Base-by-base conservation (phyloP, 1,140 invertebrate genomes). In the Drosophila tristis region DNA sequence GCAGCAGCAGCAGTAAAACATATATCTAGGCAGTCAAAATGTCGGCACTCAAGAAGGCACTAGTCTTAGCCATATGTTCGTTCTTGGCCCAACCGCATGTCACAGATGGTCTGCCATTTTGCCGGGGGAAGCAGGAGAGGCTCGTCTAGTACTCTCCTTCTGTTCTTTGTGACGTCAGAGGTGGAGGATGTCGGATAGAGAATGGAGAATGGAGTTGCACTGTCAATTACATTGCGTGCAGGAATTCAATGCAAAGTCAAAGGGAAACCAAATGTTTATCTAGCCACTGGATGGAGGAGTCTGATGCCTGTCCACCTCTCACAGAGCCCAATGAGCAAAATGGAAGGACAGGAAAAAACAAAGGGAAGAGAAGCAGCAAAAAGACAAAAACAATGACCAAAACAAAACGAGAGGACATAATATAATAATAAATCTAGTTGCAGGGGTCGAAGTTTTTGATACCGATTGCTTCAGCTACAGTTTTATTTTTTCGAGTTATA, bases 181-280 rank as follows among this genome's bases (percentile, higher is more conserved):
- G 49, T 55, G 60, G 42, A 15, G 13, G 47, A 35, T 35, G 31
- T 35, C 31, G 45, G 50, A 53, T 53, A 42, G 63, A 50, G 45
- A 56, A 57, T 57, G 45, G 63, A 53, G 58, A 53, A 48, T 53
- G 58, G 59, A 55, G 45, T 53, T 26, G n/a, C 63, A 61, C 59
- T 43, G 66, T 68, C 74, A 87, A 74, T 77, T 89, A 64, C 72
- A 74, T 84, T 87, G 84, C 84, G 84, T 89, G 84, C 84, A 82
- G 66, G 43, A 56, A 79, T 82, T 68, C 74, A 77, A 77, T 65
- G 75, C 50, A 64, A 47, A 53, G 64, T 20, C 50, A 6, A 23
- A 55, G 49, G 67, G 48, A 57, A 78, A 49, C 60, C 31, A 45
- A 86, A 67, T 65, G 57, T 81, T 86, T 81, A 75, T 81, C 74